Percentiles rank a stretch among this genome's conserved stretches.
These are phyloP conservation scores for Cheilosia urbana DNA, from an alignment of 2,888 invertebrate species.

Conservation along the genomic window DNA sequence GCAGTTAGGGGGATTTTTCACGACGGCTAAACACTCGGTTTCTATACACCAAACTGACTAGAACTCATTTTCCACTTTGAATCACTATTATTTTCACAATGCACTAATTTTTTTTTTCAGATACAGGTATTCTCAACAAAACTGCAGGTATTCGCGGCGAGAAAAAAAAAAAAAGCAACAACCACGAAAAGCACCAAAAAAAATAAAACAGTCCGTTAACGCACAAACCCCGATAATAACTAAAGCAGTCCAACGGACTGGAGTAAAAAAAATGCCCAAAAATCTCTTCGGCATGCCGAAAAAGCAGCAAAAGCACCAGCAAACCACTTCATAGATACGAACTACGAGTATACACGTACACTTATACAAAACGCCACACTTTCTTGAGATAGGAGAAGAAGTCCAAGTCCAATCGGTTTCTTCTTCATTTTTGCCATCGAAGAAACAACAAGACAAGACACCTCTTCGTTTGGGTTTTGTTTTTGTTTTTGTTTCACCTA, in stretches of 20 bases:
- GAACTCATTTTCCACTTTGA: slow-evolving; percentile 7
- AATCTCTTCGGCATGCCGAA: slow-evolving; percentile 63
- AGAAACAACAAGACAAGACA: slow-evolving; percentile 10
- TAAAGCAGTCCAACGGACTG: slow-evolving; percentile 64
- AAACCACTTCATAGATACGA: slow-evolving; percentile 19
- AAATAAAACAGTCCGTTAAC: slow-evolving; percentile 60
- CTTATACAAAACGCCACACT: slow-evolving; percentile 22
- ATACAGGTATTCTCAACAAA: background rate
- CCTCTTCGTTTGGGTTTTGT: slow-evolving; percentile 40
- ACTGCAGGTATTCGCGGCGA: background rate
- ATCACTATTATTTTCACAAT: slow-evolving; percentile 1
- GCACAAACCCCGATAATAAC: slow-evolving; percentile 73
- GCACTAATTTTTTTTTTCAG: background rate
- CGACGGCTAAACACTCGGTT: background rate
- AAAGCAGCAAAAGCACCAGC: slow-evolving; percentile 48
- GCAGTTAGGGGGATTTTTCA: too few relatives aligned
- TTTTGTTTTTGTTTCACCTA: slow-evolving; percentile 22
- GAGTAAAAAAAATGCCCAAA: slow-evolving; percentile 56
- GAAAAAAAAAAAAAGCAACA: slow-evolving; percentile 6
- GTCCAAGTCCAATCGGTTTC: slow-evolving; percentile 56
- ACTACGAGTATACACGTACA: slow-evolving; percentile 1
- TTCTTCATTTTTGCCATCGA: slow-evolving; percentile 65
- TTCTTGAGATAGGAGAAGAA: slow-evolving; percentile 18
- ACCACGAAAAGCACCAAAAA: slow-evolving; percentile 23
- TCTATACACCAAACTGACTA: slow-evolving; percentile 9